Conservation (phyloP, 1,140 invertebrate species). For the Saccostrea echinata region DNA sequence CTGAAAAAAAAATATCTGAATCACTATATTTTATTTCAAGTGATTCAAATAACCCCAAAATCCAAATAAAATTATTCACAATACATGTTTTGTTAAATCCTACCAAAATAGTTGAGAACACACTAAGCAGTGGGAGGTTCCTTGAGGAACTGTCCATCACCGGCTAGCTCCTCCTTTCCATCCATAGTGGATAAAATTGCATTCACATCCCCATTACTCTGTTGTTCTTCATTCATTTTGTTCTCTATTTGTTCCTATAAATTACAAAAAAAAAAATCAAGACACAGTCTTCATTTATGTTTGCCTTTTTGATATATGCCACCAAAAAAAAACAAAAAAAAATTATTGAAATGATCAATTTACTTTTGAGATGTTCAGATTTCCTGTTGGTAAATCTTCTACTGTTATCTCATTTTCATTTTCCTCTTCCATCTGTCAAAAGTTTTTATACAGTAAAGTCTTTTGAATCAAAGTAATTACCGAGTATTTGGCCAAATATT, state of each 20-base stretch:
- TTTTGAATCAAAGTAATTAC: no score
- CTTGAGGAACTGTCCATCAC: slow-evolving; percentile 67
- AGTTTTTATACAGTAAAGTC: not conserved
- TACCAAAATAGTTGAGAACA: not conserved
- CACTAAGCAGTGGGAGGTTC: slow-evolving; percentile 62
- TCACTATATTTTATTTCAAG: no score
- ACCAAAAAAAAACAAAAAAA: not conserved
- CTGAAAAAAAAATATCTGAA: no score
- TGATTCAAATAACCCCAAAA: no score
- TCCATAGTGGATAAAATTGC: slow-evolving; percentile 63
- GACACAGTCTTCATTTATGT: not conserved
- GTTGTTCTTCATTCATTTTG: slow-evolving; percentile 65
- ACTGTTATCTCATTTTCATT: not conserved
- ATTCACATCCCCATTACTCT: slow-evolving; percentile 53
- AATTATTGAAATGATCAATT: not conserved
- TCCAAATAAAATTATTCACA: no score
- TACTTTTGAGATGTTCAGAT: slow-evolving; percentile 3
- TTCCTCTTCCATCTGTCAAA: not conserved
- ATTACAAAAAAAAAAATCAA: not conserved
- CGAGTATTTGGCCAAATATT: no score
- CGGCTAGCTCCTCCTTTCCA: slow-evolving; percentile 65
- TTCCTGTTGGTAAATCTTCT: not conserved
- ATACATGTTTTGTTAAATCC: no score
- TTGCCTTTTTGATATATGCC: not conserved
- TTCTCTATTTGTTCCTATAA: slow-evolving; percentile 55